Conservation (phyloP, 2,888 invertebrate genomes). For the Ptychoptera albimana region DNA sequence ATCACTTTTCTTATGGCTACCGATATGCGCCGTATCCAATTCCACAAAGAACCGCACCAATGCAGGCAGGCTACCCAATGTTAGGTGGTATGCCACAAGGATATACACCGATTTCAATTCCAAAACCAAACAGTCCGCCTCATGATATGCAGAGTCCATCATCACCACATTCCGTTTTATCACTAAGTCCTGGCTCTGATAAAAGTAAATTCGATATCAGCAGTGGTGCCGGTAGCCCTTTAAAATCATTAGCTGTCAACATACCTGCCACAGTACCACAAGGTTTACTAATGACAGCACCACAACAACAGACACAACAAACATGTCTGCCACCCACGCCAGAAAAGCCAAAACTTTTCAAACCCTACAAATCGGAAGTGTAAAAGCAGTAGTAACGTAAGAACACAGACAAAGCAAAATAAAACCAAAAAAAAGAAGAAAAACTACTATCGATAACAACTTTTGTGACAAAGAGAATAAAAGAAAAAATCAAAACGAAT, state of each 20-base stretch:
- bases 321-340: slow-evolving; percentile 20
- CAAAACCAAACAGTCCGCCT: slow-evolving; percentile 28
- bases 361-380: slow-evolving; percentile 48
- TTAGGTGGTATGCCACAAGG: slow-evolving; percentile 19
- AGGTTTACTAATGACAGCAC: slow-evolving; percentile 22
- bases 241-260: slow-evolving; percentile 11
- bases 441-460: too few species aligned
- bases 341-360: slow-evolving; percentile 50
- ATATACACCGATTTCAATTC: slow-evolving; percentile 16
- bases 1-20: slow-evolving; percentile 33
- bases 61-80: slow-evolving; percentile 17
- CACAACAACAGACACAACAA: slow-evolving; percentile 19
- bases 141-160: slow-evolving; percentile 29
- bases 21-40: slow-evolving; percentile 36
- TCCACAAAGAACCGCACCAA: slow-evolving; percentile 31
- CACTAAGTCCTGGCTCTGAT: slow-evolving; percentile 29
- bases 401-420: too few species aligned
- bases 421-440: too few species aligned
- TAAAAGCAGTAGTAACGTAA: slow-evolving; percentile 1
- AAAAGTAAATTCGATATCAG: slow-evolving; percentile 25
- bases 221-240: slow-evolving; percentile 17
- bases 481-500: too few species aligned
- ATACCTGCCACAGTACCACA: slow-evolving; percentile 10
- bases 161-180: slow-evolving; percentile 28
- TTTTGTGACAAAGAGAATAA: too few species aligned